These are phyloP conservation scores for Peromyscus aztecus DNA, from an alignment of 2,797 vertebrate genomes.

Conservation along the genomic window DNA sequence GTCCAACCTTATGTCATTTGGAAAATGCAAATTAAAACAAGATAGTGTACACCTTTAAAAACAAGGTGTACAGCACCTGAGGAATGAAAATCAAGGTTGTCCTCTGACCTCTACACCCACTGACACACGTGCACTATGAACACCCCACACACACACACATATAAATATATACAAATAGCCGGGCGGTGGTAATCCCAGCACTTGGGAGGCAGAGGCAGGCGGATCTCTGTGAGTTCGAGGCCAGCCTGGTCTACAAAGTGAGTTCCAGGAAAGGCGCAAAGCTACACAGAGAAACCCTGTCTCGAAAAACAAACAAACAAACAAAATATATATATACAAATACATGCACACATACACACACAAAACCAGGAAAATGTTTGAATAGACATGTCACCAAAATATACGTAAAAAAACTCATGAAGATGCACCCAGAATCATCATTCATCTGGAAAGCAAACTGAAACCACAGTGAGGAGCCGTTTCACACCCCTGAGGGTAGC, in stretches of 20 bases:
- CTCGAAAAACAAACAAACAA: too few species aligned
- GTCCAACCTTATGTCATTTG: background rate
- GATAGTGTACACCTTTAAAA: background rate
- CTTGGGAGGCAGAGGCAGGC: too few species aligned
- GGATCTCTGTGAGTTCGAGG: too few species aligned
- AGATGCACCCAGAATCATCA: background rate
- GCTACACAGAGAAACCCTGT: too few species aligned
- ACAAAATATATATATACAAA: too few species aligned
- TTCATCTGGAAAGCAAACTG: background rate
- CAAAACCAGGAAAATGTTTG: background rate
- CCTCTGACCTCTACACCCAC: background rate
- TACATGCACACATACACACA: background rate
- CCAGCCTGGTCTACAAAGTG: too few species aligned
- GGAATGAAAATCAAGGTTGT: background rate
- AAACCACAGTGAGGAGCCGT: background rate
- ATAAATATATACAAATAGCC: background rate
- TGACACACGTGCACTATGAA: background rate
- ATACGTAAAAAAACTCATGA: background rate
- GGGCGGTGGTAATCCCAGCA: too few species aligned
- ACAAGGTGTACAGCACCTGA: background rate
- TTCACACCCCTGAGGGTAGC: background rate
- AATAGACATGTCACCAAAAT: constrained; percentile 3
- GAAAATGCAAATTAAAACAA: background rate
- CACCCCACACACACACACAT: too few species aligned
- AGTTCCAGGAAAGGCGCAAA: too few species aligned